Percentiles rank a stretch among this genome's conserved stretches.
Conservation (phyloP, 1,140 invertebrate genomes). For the Triops longicaudatus region DNA sequence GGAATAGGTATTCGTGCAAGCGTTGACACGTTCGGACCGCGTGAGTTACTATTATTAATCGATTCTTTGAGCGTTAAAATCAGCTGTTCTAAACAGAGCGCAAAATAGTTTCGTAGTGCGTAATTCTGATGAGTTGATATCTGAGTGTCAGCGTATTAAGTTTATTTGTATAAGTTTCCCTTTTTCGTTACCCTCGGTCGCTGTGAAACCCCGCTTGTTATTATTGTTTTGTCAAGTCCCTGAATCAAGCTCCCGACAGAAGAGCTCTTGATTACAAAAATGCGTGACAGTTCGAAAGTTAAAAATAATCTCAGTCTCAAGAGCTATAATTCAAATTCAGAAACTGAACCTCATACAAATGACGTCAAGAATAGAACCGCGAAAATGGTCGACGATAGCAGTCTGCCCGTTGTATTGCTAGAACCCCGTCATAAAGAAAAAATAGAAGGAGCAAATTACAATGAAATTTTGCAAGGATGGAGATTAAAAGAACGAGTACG, state of each 20-base stretch:
- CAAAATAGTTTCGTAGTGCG: no score
- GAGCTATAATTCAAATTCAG: not conserved
- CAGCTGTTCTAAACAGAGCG: no score
- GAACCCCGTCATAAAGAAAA: not conserved
- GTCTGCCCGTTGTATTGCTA: not conserved
- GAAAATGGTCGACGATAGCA: not conserved
- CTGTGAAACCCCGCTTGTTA: not conserved
- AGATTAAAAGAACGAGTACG: conserved; percentile 3
- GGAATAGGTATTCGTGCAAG: no score
- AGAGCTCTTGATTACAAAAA: not conserved
- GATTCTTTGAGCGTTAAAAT: no score
- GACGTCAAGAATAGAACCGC: not conserved
- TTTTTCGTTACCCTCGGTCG: no score
- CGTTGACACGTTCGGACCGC: no score
- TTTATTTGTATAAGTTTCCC: no score
- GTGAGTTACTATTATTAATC: no score
- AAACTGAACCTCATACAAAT: not conserved
- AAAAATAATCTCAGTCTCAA: not conserved
- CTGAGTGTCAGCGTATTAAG: no score
- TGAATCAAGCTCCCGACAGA: not conserved
- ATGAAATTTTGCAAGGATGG: conserved; percentile 10
- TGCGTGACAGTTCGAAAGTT: not conserved
- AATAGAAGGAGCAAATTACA: not conserved
- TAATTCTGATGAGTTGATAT: no score
- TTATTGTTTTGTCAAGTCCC: not conserved